Evolutionary conservation across 2,113 vertebrate species (phyloP).

Genomic region (Microtus oregoni): DNA sequence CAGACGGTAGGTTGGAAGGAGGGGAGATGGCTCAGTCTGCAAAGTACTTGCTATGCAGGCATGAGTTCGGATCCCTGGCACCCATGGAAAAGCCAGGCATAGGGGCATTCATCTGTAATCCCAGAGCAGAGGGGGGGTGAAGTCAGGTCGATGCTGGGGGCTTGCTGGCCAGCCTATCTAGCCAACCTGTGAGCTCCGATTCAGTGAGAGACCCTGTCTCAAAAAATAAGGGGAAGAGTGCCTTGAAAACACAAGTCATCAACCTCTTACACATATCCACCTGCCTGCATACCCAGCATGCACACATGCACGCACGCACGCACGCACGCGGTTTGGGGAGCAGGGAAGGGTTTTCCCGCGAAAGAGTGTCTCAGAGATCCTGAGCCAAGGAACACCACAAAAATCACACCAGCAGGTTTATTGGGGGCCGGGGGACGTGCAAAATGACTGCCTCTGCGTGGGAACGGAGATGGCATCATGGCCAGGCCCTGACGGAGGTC

Average conservation of each 20-base stretch:
- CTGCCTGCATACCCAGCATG: neutral
- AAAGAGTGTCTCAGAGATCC: neutral
- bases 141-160: neutral
- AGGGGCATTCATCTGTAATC: neutral
- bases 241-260: neutral
- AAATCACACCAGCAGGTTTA: neutral
- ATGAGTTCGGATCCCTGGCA: neutral
- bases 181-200: neutral
- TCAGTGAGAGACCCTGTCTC: neutral
- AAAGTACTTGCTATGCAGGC: neutral
- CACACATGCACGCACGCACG: neutral
- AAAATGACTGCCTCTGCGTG: neutral
- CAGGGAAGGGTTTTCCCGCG: neutral
- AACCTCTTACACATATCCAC: neutral
- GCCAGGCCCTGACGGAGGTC: neutral
- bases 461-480: neutral
- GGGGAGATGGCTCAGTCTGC: neutral
- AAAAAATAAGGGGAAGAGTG: neutral
- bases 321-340: neutral
- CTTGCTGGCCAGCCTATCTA: neutral
- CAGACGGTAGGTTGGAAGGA: neutral
- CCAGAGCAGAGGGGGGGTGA: too few species aligned
- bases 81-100: neutral
- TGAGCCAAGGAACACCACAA: neutral
- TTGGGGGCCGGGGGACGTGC: fast-evolving